These are phyloP conservation scores for Linyphia triangularis DNA, from an alignment of 2,888 invertebrate genomes.

Conservation along the genomic window DNA sequence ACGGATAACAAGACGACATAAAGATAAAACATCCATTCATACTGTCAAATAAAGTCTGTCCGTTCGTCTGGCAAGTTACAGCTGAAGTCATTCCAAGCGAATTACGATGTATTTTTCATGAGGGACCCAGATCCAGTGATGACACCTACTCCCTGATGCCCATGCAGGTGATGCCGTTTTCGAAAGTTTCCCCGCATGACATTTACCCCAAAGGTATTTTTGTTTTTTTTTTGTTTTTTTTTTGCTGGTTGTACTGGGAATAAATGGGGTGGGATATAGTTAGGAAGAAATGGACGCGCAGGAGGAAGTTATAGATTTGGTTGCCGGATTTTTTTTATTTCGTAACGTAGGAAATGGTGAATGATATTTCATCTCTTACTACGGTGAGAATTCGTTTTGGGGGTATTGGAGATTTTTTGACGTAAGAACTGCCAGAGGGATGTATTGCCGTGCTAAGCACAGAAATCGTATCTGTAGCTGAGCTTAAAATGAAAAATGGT, in stretches of 20 bases:
- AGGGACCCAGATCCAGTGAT: slow-evolving; percentile 3
- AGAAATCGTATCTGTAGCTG: no score
- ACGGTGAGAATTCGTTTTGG: no score
- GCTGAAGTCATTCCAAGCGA: slow-evolving; percentile 47
- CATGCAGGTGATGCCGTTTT: background rate
- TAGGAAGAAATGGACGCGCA: background rate
- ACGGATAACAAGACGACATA: slow-evolving; percentile 29
- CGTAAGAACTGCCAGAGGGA: no score
- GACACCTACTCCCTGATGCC: background rate
- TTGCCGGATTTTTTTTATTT: background rate
- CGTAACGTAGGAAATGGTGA: background rate
- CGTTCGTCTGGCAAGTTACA: slow-evolving; percentile 11
- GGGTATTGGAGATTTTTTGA: no score
- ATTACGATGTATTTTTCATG: slow-evolving; percentile 65
- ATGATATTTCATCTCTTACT: slow-evolving; percentile 12
- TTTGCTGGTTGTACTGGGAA: background rate
- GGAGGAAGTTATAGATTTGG: background rate
- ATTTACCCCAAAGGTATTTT: slow-evolving; percentile 31
- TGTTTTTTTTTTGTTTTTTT: no score
- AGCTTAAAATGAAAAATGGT: no score
- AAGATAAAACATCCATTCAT: slow-evolving; percentile 34
- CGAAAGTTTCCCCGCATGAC: background rate
- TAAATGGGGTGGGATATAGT: no score
- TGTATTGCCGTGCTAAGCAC: no score
- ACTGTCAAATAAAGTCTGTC: slow-evolving; percentile 48